Evolutionary conservation across 2,113 vertebrate genomes (phyloP).

Genomic region (Cygnus buccinator): DNA sequence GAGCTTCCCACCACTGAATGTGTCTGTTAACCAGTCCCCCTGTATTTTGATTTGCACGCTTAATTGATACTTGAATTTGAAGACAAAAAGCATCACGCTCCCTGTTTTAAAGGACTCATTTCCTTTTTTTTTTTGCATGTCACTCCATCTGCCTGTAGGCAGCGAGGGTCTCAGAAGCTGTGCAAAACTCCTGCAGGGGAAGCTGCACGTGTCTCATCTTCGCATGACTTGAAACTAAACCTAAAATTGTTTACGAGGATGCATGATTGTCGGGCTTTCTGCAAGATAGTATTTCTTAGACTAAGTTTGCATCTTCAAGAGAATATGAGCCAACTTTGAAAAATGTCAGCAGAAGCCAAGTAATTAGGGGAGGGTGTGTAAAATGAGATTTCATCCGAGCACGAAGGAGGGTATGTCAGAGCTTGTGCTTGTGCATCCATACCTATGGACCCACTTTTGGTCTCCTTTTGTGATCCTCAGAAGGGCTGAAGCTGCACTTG

Average conservation of each 20-base stretch:
- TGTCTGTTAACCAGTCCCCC: not conserved
- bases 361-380: not conserved
- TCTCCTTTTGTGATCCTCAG: not conserved
- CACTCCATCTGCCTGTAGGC: no score
- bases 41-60: not conserved
- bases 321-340: not conserved
- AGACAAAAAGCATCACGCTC: not conserved
- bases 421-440: not conserved
- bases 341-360: not conserved
- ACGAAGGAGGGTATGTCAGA: rapidly evolving
- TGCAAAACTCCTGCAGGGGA: not conserved
- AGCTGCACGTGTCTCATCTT: not conserved
- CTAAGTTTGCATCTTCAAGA: not conserved
- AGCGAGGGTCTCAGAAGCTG: not conserved
- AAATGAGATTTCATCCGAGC: rapidly evolving
- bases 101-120: not conserved
- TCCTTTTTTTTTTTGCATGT: not conserved
- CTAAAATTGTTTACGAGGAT: not conserved
- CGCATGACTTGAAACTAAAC: not conserved
- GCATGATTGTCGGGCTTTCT: not conserved
- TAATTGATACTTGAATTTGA: not conserved
- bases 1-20: not conserved
- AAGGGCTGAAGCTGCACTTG: rapidly evolving
- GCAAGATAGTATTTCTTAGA: not conserved
- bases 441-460: not conserved